Percentiles rank a stretch among this genome's conserved stretches.
These are phyloP conservation scores for Vanessa atalanta DNA, from an alignment of 1,140 invertebrate genomes.

Conservation along the genomic window DNA sequence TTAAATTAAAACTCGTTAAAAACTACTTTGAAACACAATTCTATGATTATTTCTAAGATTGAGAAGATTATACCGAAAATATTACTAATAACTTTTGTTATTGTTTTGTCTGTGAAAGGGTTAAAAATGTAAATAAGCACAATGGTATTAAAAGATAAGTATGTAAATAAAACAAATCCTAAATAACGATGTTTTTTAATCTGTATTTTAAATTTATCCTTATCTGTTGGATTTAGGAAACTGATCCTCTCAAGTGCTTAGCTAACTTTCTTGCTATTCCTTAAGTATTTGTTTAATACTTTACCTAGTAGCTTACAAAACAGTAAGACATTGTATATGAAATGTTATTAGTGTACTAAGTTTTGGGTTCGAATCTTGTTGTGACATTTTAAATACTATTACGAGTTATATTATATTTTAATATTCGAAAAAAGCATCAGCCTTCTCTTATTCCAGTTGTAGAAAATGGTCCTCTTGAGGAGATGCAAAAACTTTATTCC, in stretches of 20 bases:
- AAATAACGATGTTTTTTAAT: not conserved
- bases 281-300: not conserved
- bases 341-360: no score
- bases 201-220: not conserved
- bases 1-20: no score
- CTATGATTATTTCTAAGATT: no score
- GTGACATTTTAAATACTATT: no score
- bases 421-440: no score
- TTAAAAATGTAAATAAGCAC: not conserved
- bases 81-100: not conserved
- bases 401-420: no score
- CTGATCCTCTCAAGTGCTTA: not conserved
- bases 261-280: not conserved
- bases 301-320: not conserved
- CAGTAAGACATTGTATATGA: not conserved
- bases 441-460: no score
- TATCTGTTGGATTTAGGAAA: not conserved
- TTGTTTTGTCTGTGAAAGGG: not conserved
- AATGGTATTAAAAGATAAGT: constrained; percentile 1
- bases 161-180: constrained; percentile 1
- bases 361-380: no score
- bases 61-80: no score
- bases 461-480: no score
- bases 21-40: no score
- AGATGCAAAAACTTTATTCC: no score